Evolutionary conservation across 2,113 vertebrate species (phyloP).

Genomic region (Nasalis larvatus): DNA sequence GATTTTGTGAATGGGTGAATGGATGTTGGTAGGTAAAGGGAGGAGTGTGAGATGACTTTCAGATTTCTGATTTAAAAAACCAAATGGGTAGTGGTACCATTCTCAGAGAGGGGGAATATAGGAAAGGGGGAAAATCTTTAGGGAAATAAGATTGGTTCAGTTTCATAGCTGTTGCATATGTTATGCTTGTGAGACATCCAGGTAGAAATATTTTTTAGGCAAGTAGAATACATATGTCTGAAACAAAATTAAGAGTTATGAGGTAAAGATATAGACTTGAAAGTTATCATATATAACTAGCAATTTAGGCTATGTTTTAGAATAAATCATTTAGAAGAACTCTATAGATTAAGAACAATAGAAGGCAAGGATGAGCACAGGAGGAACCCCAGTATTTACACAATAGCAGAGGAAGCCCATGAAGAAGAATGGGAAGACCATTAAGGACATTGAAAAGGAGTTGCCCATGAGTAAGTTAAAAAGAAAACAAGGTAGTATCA

Average conservation of each 20-base stretch:
- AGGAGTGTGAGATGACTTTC: neutral
- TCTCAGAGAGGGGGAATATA: neutral
- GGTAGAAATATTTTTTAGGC: neutral
- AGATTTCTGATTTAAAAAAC: constrained; percentile 6
- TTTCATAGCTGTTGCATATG: neutral
- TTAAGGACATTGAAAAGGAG: neutral
- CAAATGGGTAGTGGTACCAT: neutral
- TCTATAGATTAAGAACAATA: neutral
- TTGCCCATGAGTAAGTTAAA: neutral
- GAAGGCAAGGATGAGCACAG: neutral
- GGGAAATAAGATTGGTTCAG: neutral
- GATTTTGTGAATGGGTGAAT: neutral
- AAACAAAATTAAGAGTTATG: neutral
- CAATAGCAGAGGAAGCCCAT: neutral
- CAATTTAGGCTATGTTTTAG: neutral
- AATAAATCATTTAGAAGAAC: constrained; percentile 3
- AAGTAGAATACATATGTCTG: neutral
- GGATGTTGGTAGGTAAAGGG: neutral
- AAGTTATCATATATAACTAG: neutral
- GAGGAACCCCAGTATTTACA: neutral
- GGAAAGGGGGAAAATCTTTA: neutral
- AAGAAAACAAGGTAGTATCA: neutral
- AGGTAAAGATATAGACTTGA: neutral
- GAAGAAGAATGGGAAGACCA: neutral
- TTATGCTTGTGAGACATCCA: neutral